Evolutionary conservation across 2,797 vertebrate species (phyloP), one percentile per base, ranked within the genome.

Genomic region (Hippoglossus hippoglossus): DNA sequence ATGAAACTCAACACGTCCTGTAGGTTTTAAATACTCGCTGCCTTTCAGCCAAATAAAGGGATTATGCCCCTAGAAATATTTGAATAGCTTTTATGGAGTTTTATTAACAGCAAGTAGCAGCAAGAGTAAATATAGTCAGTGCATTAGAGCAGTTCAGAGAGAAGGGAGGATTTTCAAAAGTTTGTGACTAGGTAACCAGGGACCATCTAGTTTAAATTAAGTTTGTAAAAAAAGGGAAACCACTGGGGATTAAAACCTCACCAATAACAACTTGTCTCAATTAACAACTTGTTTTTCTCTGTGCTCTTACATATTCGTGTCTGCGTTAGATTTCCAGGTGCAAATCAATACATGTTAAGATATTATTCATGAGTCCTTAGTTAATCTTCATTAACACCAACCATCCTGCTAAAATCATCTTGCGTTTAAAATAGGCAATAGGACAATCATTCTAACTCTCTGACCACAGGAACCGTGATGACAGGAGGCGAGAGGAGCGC

Each of bases 401-500:
- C 22, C 25, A 2, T 52, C 7, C 12, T 54, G 12, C 36, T 24
- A 1, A 13, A 49, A 46, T 21, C 22, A 6, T 5, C 15, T 56
- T 31, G 19, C 9, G 31, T 31, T 19, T 56, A 55, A 55, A 15
- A 44, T 44, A 3, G 41, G 16, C 5, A 15, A 5, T 5, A 36
- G 13, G 22, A 16, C 25, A 31, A 54, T 0, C 28, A 22, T 4
- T 13, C 5, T 47, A 12, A 59, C 26, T 47, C 5, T 0, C 47
- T 8, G 19, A 41, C 57, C 58, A 15, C 71, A 99, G 98, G 86
- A 91, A 78, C 67, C 95, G 97, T 19, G 98, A 99, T 1, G 97
- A 98, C 18, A 96, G 98, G 82, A 94, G 97, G 69, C 85, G 94
- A 74, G 98, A 99, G 0, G 97, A 99, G 72, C 97, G 97, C 55